Base-by-base conservation (phyloP, 2,888 invertebrate species). In the Latrodectus hesperus region DNA sequence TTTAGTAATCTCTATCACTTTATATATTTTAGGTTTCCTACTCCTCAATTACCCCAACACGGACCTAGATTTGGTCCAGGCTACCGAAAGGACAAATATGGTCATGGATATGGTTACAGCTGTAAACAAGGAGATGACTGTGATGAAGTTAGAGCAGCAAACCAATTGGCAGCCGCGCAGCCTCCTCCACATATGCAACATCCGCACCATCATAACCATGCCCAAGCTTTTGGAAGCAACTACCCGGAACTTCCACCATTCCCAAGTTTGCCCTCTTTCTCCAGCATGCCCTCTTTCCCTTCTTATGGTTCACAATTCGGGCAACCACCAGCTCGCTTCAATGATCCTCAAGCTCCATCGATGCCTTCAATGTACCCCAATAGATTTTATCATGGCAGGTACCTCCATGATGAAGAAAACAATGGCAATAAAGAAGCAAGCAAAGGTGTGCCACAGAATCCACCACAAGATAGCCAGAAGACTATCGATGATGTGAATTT, bases 91-190 rank as follows among this genome's bases (percentile, higher is more conserved):
- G 88, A 88, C 74, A 88, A 88, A 64, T 88, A 88, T 52, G 88
- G 88, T 1, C 88, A 88, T 22, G 88, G 88, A 12, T 88, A 88
- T 26, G 88, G 88, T n/a, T 88, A 88, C 73, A 88, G 88, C 67
- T 88, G 88, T 68, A 84, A 86, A 53, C 88, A 85, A 70, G 88
- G 85, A 9, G 88, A 88, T 68, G 88, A 88, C 64, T 88, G 88
- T 22, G 88, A 88, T 14, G 82, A 88, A 51, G 88, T 88, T 12
- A 65, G 79, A 16, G 84, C 88, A 12, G 84, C 84, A 22, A 88
- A 88, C 26, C 88, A 88, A 49, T 17, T 80, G 8, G 70, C 76
- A n/a, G 80, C 84, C 12, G 11, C 68, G 8, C 72, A 67, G 2
- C 88, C 88, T 14, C 73, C 65, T 5, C 74, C 74, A 3, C 72